These are phyloP conservation scores for Xiphorhynchus erythropygius DNA, from an alignment of 2,797 vertebrate species.

Conservation along the genomic window DNA sequence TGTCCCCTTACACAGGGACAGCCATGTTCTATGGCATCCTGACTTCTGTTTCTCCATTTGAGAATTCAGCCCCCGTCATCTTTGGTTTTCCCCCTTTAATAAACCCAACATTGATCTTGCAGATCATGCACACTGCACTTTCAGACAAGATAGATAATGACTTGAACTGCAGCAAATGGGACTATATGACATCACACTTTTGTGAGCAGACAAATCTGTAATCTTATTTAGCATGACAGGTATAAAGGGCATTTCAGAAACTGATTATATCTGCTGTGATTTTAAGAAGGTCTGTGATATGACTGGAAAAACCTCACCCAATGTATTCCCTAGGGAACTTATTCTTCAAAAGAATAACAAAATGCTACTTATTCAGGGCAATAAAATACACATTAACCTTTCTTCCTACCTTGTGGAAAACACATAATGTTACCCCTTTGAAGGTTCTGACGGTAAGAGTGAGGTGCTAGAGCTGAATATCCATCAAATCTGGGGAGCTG, in stretches of 20 bases:
- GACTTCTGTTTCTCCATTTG: neutral
- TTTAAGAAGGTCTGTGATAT: constrained; percentile 66
- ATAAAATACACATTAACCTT: neutral
- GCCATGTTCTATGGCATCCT: neutral
- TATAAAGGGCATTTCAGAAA: constrained; percentile 75
- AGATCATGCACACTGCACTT: constrained; percentile 45
- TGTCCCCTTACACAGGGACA: neutral
- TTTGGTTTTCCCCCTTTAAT: neutral
- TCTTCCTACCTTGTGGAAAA: neutral
- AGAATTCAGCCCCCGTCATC: neutral
- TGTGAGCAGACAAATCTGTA: constrained; percentile 67
- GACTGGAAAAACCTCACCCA: constrained; percentile 57
- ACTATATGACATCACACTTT: constrained; percentile 72
- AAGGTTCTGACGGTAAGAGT: neutral
- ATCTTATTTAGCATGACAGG: constrained; percentile 70
- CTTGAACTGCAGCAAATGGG: constrained; percentile 60
- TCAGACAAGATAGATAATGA: constrained; percentile 72
- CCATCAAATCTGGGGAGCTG: neutral
- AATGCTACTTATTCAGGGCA: neutral
- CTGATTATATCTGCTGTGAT: constrained; percentile 61
- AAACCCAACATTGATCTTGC: constrained; percentile 51
- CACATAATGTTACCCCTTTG: neutral
- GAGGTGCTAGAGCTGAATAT: neutral
- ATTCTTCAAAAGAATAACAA: constrained; percentile 42
- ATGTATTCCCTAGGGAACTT: constrained; percentile 1